phyloP scores from a whole-genome alignment of 2,888 invertebrate genomes.

The Morpho achilles region DNA sequence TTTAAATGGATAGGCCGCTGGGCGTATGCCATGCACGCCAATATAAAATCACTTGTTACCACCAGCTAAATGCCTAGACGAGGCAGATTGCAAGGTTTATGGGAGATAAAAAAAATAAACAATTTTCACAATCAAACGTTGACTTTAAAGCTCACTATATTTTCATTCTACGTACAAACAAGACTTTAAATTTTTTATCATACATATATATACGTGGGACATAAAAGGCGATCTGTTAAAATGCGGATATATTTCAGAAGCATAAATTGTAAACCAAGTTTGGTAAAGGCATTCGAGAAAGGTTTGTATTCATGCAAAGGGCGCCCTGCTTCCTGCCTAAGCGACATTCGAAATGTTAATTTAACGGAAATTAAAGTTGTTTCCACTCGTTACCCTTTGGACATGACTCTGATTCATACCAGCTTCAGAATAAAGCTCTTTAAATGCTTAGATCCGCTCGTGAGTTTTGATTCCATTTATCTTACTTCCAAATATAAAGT shows the following conservation, averaged over 20 bases:
- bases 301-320: conserved; percentile 54
- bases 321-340: conserved; percentile 57
- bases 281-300: conserved; percentile 35
- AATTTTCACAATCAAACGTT: too few relatives aligned
- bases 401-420: conserved; percentile 46
- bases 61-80: too few relatives aligned
- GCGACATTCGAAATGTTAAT: conserved; percentile 70
- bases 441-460: conserved; percentile 9
- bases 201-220: too few relatives aligned
- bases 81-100: too few relatives aligned
- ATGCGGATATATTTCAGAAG: conserved; percentile 21
- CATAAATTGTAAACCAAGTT: conserved; percentile 24
- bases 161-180: too few relatives aligned
- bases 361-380: conserved; percentile 77
- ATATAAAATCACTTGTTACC: too few relatives aligned
- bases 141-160: too few relatives aligned
- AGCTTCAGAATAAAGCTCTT: conserved; percentile 16
- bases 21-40: too few relatives aligned
- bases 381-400: conserved; percentile 68
- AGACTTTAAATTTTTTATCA: too few relatives aligned
- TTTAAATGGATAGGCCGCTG: too few relatives aligned
- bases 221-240: background rate
- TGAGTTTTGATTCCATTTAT: background rate
- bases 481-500: too few relatives aligned
- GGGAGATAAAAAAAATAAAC: too few relatives aligned